phyloP scores from a whole-genome alignment of 92 coral and sea anemone species.

The Desmophyllum pertusum region DNA sequence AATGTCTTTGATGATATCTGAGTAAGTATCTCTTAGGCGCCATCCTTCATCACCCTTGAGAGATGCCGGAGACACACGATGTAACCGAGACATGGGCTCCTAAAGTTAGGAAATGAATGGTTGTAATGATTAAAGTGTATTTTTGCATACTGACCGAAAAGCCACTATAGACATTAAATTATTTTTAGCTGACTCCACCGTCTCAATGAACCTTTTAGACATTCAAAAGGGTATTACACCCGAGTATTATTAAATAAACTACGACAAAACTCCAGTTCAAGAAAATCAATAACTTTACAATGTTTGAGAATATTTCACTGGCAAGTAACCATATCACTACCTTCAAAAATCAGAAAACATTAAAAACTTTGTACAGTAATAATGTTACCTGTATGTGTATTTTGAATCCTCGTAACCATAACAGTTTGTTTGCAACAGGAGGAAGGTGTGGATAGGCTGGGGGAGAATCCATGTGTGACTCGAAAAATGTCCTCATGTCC shows the following conservation, averaged over 20 bases:
- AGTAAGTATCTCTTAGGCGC: constrained; percentile 89
- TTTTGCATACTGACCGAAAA: not conserved
- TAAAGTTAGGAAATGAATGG: not conserved
- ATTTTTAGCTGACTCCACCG: not conserved
- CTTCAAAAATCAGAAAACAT: too few relatives aligned
- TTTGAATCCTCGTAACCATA: constrained; percentile 96
- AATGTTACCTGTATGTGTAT: constrained; percentile 91
- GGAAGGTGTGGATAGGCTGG: constrained; percentile 96
- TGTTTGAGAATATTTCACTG: too few relatives aligned
- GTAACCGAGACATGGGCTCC: constrained; percentile 95
- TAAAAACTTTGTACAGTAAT: too few relatives aligned
- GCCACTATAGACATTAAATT: not conserved
- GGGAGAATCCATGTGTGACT: constrained; percentile 73
- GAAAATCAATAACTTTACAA: too few relatives aligned
- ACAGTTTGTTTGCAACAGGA: constrained; percentile 90
- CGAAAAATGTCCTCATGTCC: constrained; percentile 72
- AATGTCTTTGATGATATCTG: constrained; percentile 89
- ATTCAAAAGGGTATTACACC: too few relatives aligned
- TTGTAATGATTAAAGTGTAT: not conserved
- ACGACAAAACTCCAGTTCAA: too few relatives aligned
- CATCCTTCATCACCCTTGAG: constrained; percentile 98
- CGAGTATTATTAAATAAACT: too few relatives aligned
- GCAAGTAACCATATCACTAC: too few relatives aligned
- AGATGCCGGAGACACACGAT: constrained; percentile 91
- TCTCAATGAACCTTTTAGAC: not conserved